Evolutionary conservation across 2,888 invertebrate species (phyloP).

Genomic region (Ornithoptera alexandrae): DNA sequence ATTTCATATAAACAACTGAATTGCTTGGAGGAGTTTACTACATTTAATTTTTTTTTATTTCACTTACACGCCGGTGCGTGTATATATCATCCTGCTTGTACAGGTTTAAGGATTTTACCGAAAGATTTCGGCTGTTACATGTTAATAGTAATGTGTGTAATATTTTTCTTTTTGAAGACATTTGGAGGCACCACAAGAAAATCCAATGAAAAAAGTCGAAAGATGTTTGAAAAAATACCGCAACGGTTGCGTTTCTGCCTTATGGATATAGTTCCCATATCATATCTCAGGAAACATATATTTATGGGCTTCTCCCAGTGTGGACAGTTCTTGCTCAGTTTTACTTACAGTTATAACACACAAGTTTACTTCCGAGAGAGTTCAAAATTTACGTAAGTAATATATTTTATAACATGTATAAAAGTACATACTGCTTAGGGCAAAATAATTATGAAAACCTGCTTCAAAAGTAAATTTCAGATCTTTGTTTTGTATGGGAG

Average conservation of each 20-base stretch:
- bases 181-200: slow-evolving; percentile 75
- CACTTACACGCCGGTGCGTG: slow-evolving; percentile 20
- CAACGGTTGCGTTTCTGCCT: slow-evolving; percentile 81
- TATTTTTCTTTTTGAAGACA: slow-evolving; percentile 55
- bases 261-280: slow-evolving; percentile 81
- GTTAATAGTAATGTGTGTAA: neutral
- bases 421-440: neutral
- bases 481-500: too few species aligned
- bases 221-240: slow-evolving; percentile 78
- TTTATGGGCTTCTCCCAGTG: slow-evolving; percentile 97
- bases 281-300: slow-evolving; percentile 86
- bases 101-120: neutral
- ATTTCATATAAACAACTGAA: slow-evolving; percentile 36
- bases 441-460: too few species aligned
- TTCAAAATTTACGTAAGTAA: slow-evolving; percentile 68
- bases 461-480: too few species aligned
- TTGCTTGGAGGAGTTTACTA: slow-evolving; percentile 28
- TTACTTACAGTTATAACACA: slow-evolving; percentile 82
- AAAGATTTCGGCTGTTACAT: neutral
- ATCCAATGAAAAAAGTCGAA: slow-evolving; percentile 64
- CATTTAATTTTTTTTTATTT: slow-evolving; percentile 23
- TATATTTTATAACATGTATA: neutral
- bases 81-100: neutral
- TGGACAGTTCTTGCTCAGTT: slow-evolving; percentile 94
- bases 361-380: slow-evolving; percentile 79